phyloP scores from a whole-genome alignment of 2,113 vertebrate species.

The Eira barbara region DNA sequence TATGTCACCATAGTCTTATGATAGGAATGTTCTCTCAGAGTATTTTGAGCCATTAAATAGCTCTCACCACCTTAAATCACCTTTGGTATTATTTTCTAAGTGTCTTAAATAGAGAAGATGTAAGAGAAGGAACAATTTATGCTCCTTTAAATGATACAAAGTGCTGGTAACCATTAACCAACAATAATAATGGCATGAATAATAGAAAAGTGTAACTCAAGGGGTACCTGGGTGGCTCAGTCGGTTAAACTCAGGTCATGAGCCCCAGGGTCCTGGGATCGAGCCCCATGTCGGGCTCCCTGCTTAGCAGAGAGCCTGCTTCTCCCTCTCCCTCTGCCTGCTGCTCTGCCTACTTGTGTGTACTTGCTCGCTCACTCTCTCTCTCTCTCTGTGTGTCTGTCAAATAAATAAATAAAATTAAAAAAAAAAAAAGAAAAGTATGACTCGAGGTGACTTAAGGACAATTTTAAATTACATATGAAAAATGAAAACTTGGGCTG shows the following conservation, averaged over 20 bases:
- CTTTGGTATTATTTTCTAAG: conserved; percentile 43
- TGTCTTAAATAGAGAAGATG: conserved; percentile 42
- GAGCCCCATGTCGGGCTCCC: too few relatives aligned
- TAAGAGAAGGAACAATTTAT: conserved; percentile 38
- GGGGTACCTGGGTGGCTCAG: background rate
- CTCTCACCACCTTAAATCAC: conserved; percentile 47
- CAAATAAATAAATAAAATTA: too few relatives aligned
- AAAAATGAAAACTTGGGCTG: conserved; percentile 29
- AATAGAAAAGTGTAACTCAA: background rate
- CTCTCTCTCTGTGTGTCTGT: too few relatives aligned
- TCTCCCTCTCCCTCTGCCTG: too few relatives aligned
- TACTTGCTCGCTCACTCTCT: too few relatives aligned
- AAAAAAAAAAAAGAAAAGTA: background rate
- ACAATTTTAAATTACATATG: conserved; percentile 52
- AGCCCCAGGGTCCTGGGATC: too few relatives aligned
- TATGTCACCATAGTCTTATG: conserved; percentile 48
- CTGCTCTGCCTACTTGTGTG: too few relatives aligned
- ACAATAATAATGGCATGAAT: conserved; percentile 26
- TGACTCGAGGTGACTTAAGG: conserved; percentile 17
- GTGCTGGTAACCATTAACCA: conserved; percentile 11
- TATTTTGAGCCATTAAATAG: conserved; percentile 18
- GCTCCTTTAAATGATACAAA: conserved; percentile 36
- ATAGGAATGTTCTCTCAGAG: conserved; percentile 43
- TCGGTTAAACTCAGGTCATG: too few relatives aligned
- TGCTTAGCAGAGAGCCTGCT: too few relatives aligned